Evolutionary conservation across 2,888 invertebrate species (phyloP), one percentile per base, ranked within the genome.

Genomic region (Coelopa pilipes): DNA sequence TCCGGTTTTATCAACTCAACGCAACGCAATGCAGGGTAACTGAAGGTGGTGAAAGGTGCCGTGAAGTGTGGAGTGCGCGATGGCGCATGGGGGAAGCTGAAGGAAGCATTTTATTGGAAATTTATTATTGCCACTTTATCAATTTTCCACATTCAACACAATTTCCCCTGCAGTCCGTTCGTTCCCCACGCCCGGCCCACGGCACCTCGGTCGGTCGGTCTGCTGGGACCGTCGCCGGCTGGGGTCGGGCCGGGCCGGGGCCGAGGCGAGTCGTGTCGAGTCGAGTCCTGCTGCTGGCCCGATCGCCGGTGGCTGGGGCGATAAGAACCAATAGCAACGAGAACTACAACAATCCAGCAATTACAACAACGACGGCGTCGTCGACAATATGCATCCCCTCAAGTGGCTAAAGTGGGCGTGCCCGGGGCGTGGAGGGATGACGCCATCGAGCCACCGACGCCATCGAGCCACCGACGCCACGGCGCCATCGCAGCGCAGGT

Each of bases 71-170:
- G 9, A 53, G 11, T 12, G 46, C 19, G 66, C 49, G 11, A 50
- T 49, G 21, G 46, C 0, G 13, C 5, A 46, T 19, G 5, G 15
- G 7, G 34, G 34, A 2, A 7, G 7, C 34, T 34, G 34, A 34
- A 34, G 50, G 68, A 62, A 50, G 15, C 68, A 53, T 34, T 62
- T 69, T 73, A 73, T 73, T 73, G 63, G 69, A 70, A 65, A 69
- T 70, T 69, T 73, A 73, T 73, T 72, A 65, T 73, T 69, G 69
- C 73, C 69, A 73, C 73, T 73, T 73, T 70, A 73, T 73, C 68
- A 73, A 73, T 73, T 73, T 70, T 69, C 60, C 19, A 49, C 70
- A 53, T 50, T 68, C 73, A 69, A 72, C 67, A 24, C 57, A 66
- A 72, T 72, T 67, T 67, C 57, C 72, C 62, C n/a, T 50, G 7